phyloP scores from a whole-genome alignment of 2,797 vertebrate species.

The Chaetodon trifasciatus region DNA sequence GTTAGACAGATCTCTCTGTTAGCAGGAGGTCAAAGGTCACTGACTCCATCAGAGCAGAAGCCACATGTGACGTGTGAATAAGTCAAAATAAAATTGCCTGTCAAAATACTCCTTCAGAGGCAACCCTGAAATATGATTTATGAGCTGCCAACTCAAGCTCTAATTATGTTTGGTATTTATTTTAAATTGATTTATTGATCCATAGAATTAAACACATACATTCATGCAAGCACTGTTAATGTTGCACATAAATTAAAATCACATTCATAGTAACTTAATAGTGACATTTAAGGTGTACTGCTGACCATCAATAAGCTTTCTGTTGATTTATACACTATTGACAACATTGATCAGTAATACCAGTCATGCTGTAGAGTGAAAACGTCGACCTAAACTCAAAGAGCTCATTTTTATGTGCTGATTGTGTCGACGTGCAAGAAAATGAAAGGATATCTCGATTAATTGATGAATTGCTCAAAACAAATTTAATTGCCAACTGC shows the following conservation, averaged over 20 bases:
- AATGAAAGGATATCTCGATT: background rate
- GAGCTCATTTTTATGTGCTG: background rate
- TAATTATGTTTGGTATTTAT: background rate
- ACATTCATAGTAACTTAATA: background rate
- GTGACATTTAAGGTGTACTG: background rate
- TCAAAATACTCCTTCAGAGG: background rate
- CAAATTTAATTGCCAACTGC: too few species aligned
- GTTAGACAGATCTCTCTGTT: background rate
- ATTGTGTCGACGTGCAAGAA: background rate
- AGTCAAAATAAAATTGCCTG: background rate
- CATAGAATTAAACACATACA: background rate
- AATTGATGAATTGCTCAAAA: too few species aligned
- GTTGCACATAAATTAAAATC: background rate
- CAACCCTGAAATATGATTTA: background rate
- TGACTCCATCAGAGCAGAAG: background rate
- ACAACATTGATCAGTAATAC: background rate
- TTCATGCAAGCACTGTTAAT: background rate
- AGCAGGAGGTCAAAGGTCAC: background rate
- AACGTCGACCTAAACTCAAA: background rate
- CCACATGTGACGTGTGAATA: background rate
- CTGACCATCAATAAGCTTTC: background rate
- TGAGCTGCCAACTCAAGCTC: background rate
- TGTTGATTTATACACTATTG: background rate
- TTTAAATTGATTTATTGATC: background rate
- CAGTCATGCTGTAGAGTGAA: background rate